Evolutionary conservation across 2,797 vertebrate species (phyloP).

Genomic region (Vespertilio murinus): DNA sequence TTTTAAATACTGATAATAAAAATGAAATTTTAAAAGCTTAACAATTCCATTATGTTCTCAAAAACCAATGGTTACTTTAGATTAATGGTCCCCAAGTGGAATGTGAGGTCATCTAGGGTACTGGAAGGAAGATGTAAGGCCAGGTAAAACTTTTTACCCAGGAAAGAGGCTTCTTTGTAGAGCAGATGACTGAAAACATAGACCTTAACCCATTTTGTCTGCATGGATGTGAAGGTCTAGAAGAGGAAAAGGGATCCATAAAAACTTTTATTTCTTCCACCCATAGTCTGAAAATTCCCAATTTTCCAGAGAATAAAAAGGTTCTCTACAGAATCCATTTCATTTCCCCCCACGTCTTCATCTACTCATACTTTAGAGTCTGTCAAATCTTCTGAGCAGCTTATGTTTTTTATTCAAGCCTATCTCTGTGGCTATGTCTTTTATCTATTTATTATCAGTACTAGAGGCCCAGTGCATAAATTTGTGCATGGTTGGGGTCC

Average conservation of each 20-base stretch:
- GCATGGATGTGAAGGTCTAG: not conserved
- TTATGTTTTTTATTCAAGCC: slow-evolving; percentile 48
- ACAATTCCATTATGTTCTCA: not conserved
- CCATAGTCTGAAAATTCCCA: slow-evolving; percentile 32
- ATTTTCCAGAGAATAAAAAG: slow-evolving; percentile 18
- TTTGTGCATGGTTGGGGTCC: too few relatives aligned
- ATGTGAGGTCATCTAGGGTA: not conserved
- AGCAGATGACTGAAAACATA: not conserved
- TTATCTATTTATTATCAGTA: slow-evolving; percentile 46
- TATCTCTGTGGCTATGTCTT: slow-evolving; percentile 30
- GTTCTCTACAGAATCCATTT: slow-evolving; percentile 49
- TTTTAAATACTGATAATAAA: slow-evolving; percentile 31
- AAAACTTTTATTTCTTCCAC: slow-evolving; percentile 29
- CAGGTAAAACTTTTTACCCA: slow-evolving; percentile 4
- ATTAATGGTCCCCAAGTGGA: not conserved
- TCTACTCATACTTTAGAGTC: not conserved
- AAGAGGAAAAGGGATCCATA: not conserved
- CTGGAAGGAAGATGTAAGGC: not conserved
- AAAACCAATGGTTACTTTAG: not conserved
- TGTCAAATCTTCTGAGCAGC: slow-evolving; percentile 45
- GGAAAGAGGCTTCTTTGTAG: slow-evolving; percentile 11
- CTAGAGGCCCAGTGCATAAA: too few relatives aligned
- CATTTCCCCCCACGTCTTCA: slow-evolving; percentile 7
- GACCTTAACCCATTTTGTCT: not conserved
- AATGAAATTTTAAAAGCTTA: slow-evolving; percentile 37